Evolutionary conservation across 2,888 invertebrate species (phyloP), one percentile per base, ranked within the genome.

Genomic region (Brassicogethes aeneus): DNA sequence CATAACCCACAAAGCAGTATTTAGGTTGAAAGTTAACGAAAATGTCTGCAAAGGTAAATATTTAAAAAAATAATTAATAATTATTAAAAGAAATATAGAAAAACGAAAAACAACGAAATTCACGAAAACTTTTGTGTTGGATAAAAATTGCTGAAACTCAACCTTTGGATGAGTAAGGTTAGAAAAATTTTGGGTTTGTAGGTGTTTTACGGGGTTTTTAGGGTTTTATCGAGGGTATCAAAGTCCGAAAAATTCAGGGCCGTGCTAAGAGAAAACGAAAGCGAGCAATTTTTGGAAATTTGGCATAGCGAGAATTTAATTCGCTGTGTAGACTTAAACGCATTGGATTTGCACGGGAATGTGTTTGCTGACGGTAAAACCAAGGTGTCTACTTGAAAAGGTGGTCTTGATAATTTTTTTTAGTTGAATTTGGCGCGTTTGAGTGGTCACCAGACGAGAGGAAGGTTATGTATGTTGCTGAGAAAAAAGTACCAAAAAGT

Each of bases 301-400:
- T 86, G 85, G 85, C 70, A 72, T 41, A 69, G 71, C 36, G 68
- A 70, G 10, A 72, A 69, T 45, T 60, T 81, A n/a, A 64, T 72
- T 1, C 76, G 79, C 53, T 74, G 75, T 52, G 75, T 82, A 34
- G 85, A 90, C 61, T 70, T 90, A 15, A 70, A 75, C 3, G 76
- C 79, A 1, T 60, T 83, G 33, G 85, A 90, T 53, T 69, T 83
- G 3, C 91, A 92, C 65, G 89, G 88, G 35, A 81, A 83, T 58
- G 80, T 91, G 7, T 88, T 89, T 65, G 73, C 79, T 44, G 85
- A 87, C 63, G 72, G 86, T 85, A 72, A n/a, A n/a, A n/a, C 47
- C n/a, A n/a, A n/a, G n/a, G n/a, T n/a, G n/a, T n/a, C n/a, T n/a
- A n/a, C n/a, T n/a, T n/a, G n/a, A n/a, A n/a, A n/a, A n/a, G n/a